Evolutionary conservation across 2,888 invertebrate species (phyloP), one percentile per base, ranked within the genome.

Genomic region (Drosophila maculinotata): DNA sequence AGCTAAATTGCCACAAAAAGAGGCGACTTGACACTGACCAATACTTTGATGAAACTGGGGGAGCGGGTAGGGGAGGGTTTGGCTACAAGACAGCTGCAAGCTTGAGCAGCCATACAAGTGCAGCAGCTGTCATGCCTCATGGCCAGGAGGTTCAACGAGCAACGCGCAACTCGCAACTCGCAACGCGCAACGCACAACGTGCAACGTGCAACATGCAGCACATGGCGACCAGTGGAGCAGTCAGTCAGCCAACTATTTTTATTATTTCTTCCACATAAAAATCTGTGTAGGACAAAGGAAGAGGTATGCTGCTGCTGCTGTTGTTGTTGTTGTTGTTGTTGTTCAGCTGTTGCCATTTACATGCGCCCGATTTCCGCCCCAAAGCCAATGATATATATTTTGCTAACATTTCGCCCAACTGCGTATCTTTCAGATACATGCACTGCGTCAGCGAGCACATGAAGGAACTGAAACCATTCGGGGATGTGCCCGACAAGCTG

Each of bases 381-480:
- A 52, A 65, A 39, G 39, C 20, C 44, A 38, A 57, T 44, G 45
- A 51, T 12, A 70, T 62, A 75, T 64, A 63, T 71, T 57, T 71
- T 48, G 25, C 38, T 28, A 68, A 51, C 35, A 41, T 44, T 59
- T 49, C 42, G 25, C 41, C 38, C 15, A 9, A 20, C 33, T 42
- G 10, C 30, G 20, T 9, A 51, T 54, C 35, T 90, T 89, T 0
- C 92, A 95, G 95, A 89, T 96, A 97, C 90, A 92, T 97, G 85
- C 94, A 94, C 52, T 99, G 99, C 92, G 96, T 98, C 67, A 95
- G 95, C 78, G 95, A 96, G 88, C 95, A 97, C 90, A 98, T 99
- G 98, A 95, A 96, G 53, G 96, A 97, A 79, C 94, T 98, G 91
- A 95, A 97, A 89, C 98, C 99, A 0, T 99, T 99, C 90, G 98